Evolutionary conservation across 1,140 invertebrate genomes (phyloP).

Genomic region (Dinoponera quadriceps): DNA sequence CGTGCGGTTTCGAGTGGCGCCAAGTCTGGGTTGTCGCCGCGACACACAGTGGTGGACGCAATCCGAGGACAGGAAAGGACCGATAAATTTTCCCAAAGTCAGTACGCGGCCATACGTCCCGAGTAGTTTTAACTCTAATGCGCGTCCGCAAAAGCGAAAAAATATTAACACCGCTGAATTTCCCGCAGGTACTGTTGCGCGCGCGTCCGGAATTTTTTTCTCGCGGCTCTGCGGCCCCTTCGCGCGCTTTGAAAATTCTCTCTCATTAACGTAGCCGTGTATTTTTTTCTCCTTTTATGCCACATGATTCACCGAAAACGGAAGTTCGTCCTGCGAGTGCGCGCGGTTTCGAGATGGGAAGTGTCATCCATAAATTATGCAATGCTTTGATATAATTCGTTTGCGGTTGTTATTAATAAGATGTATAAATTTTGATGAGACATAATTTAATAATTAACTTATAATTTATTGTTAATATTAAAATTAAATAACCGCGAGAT

Average conservation of each 20-base stretch:
- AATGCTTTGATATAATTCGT: no score
- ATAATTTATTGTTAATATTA: no score
- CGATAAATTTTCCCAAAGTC: slow-evolving; percentile 71
- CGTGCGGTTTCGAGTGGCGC: slow-evolving; percentile 78
- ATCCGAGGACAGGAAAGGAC: slow-evolving; percentile 52
- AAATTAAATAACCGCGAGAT: no score
- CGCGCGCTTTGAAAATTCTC: slow-evolving; percentile 44
- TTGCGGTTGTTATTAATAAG: no score
- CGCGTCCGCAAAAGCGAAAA: slow-evolving; percentile 52
- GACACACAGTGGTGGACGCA: slow-evolving; percentile 22
- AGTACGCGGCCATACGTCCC: slow-evolving; percentile 55
- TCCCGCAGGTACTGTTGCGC: slow-evolving; percentile 40
- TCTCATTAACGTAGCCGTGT: slow-evolving; percentile 36
- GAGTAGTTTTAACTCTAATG: slow-evolving; percentile 60
- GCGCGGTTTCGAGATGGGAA: neutral
- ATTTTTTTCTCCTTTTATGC: slow-evolving; percentile 40
- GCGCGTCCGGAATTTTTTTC: slow-evolving; percentile 8
- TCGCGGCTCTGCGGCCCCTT: no score
- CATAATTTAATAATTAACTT: no score
- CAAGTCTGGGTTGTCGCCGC: slow-evolving; percentile 59
- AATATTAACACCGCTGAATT: slow-evolving; percentile 67
- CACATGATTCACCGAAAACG: slow-evolving; percentile 18
- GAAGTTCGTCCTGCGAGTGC: neutral
- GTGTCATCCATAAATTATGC: neutral
- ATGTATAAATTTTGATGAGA: no score